Percentiles rank a stretch among this genome's conserved stretches.
Evolutionary conservation across 2,888 invertebrate genomes (phyloP).

Genomic region (Periphyllus acericola): DNA sequence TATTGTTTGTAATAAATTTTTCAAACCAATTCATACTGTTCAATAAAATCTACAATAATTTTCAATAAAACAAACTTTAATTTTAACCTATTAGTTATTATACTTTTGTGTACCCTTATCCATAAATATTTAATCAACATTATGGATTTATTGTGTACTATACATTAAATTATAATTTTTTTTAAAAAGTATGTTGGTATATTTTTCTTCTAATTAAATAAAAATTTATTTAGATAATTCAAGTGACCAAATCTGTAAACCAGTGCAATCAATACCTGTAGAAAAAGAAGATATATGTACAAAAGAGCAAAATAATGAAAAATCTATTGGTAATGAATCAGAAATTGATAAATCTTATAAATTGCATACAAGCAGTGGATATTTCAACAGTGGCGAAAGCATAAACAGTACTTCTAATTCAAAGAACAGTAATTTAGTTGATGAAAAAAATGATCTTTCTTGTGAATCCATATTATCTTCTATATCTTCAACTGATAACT

Average conservation of each 20-base stretch:
- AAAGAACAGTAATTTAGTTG: background rate
- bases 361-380: slow-evolving; percentile 36
- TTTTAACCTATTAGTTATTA: too few relatives aligned
- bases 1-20: too few relatives aligned
- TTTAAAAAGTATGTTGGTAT: background rate
- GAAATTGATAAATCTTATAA: slow-evolving; percentile 4
- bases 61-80: background rate
- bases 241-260: background rate
- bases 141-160: background rate
- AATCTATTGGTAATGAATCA: background rate
- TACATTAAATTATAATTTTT: background rate
- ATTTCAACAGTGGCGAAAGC: slow-evolving; percentile 43
- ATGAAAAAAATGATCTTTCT: background rate
- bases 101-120: too few relatives aligned
- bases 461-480: background rate
- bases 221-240: slow-evolving; percentile 26
- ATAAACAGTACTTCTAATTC: background rate
- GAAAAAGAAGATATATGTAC: background rate
- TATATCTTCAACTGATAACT: background rate
- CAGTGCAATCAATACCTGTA: background rate
- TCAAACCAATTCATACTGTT: too few relatives aligned
- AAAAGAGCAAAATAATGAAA: background rate
- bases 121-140: background rate
- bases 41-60: too few relatives aligned
- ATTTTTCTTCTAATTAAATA: background rate